Percentiles rank a stretch among this genome's conserved stretches.
Evolutionary conservation across 2,797 vertebrate genomes (phyloP).

Genomic region (Pseudochirops corinnae): DNA sequence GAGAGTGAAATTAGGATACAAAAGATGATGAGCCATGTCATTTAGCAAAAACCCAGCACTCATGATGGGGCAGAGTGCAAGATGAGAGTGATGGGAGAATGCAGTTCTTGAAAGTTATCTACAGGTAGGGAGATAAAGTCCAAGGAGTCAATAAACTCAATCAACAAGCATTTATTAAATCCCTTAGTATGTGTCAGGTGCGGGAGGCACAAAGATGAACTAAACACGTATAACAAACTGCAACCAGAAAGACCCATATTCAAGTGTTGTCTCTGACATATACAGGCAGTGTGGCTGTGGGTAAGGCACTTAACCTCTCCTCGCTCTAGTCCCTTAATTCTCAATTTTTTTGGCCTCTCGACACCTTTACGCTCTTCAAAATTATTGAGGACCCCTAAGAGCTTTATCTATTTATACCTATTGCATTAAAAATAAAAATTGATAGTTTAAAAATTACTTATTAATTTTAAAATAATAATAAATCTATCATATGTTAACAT

Average conservation of each 20-base stretch:
- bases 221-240: neutral
- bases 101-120: neutral
- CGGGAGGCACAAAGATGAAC: neutral
- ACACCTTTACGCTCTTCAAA: neutral
- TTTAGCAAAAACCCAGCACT: neutral
- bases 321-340: neutral
- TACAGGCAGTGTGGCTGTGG: neutral
- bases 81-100: neutral
- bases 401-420: neutral
- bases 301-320: neutral
- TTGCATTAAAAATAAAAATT: neutral
- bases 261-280: neutral
- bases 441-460: neutral
- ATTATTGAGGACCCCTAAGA: neutral
- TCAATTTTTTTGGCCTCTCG: neutral
- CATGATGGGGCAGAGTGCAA: neutral
- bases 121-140: neutral
- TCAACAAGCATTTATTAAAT: neutral
- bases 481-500: neutral
- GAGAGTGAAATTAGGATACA: neutral
- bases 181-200: neutral
- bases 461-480: neutral
- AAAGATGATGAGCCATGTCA: neutral
- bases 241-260: neutral
- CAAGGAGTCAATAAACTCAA: neutral